Evolutionary conservation across 2,797 vertebrate genomes (phyloP).

Genomic region (Buphagus erythrorhynchus): DNA sequence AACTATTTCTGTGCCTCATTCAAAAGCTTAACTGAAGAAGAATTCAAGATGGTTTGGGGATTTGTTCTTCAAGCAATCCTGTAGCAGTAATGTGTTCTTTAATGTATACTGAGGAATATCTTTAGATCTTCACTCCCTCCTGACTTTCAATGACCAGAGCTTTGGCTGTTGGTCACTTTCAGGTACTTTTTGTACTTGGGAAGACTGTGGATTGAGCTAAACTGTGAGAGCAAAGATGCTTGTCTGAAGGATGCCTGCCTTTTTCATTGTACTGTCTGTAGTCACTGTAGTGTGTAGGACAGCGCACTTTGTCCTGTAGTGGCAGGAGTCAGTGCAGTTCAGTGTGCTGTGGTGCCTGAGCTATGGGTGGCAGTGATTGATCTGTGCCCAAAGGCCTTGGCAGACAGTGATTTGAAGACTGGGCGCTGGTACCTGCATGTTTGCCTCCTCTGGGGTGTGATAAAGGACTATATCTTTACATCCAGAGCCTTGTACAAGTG

Average conservation of each 20-base stretch:
- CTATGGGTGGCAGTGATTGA: not conserved
- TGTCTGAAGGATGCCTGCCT: not conserved
- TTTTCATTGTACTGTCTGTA: not conserved
- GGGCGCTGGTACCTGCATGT: not conserved
- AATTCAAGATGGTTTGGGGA: not conserved
- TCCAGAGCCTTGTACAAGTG: not conserved
- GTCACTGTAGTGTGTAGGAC: not conserved
- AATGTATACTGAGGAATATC: not conserved
- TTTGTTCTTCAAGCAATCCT: not conserved
- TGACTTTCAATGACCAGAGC: not conserved
- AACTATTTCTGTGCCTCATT: not conserved
- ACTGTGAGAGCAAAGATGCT: not conserved
- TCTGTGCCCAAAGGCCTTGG: not conserved
- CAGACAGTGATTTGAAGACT: not conserved
- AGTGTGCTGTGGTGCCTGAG: not conserved
- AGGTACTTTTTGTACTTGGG: not conserved
- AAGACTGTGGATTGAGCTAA: not conserved
- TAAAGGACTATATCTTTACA: not conserved
- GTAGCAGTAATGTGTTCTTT: not conserved
- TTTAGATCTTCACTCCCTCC: not conserved
- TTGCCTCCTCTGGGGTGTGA: not conserved
- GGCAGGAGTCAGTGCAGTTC: not conserved
- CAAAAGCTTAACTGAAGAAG: not conserved
- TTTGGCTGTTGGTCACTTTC: not conserved
- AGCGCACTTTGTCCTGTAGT: not conserved